Evolutionary conservation across 2,113 vertebrate species (phyloP), one percentile per base, ranked within the genome.

Genomic region (Neogale vison): DNA sequence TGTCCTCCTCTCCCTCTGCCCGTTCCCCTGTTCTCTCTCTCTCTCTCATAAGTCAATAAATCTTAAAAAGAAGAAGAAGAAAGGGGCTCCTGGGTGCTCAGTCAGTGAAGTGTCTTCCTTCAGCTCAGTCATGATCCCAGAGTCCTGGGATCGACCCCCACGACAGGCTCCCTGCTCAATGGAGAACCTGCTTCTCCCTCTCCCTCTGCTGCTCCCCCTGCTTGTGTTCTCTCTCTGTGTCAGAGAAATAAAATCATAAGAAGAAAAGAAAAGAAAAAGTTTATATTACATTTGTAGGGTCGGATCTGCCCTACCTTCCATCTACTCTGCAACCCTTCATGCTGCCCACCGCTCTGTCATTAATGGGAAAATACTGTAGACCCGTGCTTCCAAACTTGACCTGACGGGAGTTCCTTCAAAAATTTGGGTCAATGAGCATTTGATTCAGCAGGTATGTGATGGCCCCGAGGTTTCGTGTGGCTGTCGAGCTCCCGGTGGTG

Each of bases 111-210:
- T 67, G 63, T 34, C 63, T 67, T 34, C 63, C 63, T 67, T 67
- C 6, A 0, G 6, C 14, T 34, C 63, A 34, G 14, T 67, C 31
- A 67, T 67, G 31, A 67, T 67, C 31, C 63, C 29, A 34, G 63
- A 34, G 63, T 34, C 63, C 63, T 67, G 63, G 13, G 63, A 67
- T 67, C 15, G 7, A 67, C 14, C 31, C 63, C 29, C 14, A 7
- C 6, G 0, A 15, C 1, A 0, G 63, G 14, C 31, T 65, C 63
- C 63, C 14, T 65, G 63, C 63, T 65, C 63, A 34, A 7, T 13
- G 10, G 31, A 17, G 63, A 65, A 13, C 12, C 63, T 67, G 63
- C 63, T 67, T 34, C 14, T 65, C 63, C 29, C 29, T 65, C 29
- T 65, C 29, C 63, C 63, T 67, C 63, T 67, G 63, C 63, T 67